Percentiles rank a stretch among this genome's conserved stretches.
phyloP scores from a whole-genome alignment of 2,888 invertebrate genomes.

The Phaedon cochleariae region DNA sequence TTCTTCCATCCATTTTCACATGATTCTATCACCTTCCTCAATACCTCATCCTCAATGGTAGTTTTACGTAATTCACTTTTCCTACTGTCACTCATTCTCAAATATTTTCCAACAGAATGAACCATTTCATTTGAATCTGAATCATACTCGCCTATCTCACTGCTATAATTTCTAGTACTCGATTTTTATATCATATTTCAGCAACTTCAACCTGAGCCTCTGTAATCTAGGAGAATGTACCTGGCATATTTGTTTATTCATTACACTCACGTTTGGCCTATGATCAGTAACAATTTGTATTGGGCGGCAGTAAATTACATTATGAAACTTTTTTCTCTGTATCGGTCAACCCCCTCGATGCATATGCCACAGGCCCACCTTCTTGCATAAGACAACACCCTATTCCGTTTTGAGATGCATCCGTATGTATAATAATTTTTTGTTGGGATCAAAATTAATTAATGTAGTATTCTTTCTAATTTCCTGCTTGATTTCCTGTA shows the following conservation, averaged over 20 bases:
- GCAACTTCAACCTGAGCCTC: constrained; percentile 21
- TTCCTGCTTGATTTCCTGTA: constrained; percentile 25
- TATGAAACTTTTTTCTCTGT: constrained; percentile 35
- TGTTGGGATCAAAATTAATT: constrained; percentile 26
- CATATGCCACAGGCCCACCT: constrained; percentile 21
- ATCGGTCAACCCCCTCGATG: constrained; percentile 20
- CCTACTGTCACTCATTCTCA: constrained; percentile 18
- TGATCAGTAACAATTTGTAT: constrained; percentile 28
- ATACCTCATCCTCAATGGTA: too few relatives aligned
- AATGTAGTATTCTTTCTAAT: constrained; percentile 14
- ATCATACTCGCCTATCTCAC: constrained; percentile 14
- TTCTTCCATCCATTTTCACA: too few relatives aligned
- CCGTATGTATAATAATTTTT: constrained; percentile 23
- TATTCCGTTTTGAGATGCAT: constrained; percentile 28
- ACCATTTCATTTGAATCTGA: constrained; percentile 20
- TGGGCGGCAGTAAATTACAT: constrained; percentile 18
- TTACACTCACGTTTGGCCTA: constrained; percentile 21
- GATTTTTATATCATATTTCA: constrained; percentile 23
- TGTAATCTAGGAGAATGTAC: constrained; percentile 20
- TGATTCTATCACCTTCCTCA: too few relatives aligned
- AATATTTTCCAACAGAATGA: constrained; percentile 19
- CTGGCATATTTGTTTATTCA: constrained; percentile 26
- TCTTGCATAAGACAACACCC: constrained; percentile 21
- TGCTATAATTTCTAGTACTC: constrained; percentile 19
- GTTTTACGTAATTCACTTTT: constrained; percentile 16